Conservation (phyloP, 2,113 vertebrate species). For the Caretta caretta region DNA sequence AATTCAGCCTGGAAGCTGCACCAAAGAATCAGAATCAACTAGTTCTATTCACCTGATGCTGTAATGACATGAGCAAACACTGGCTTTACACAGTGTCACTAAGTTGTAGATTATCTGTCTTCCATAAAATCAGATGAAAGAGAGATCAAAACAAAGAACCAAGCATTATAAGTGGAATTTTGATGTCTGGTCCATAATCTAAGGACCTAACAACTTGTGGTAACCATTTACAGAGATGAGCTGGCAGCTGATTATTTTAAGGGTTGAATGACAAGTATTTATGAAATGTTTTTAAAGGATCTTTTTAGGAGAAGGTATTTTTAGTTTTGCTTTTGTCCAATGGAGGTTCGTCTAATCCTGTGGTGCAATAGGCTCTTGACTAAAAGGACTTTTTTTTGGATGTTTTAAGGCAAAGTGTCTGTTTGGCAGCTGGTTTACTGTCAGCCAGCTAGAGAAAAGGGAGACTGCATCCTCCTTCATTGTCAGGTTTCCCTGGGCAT, state of each 20-base stretch:
- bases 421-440: conserved; percentile 71
- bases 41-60: conserved; percentile 93
- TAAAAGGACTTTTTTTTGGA: conserved; percentile 59
- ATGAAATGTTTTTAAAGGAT: conserved; percentile 69
- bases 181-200: conserved; percentile 38
- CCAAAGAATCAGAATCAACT: conserved; percentile 88
- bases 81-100: conserved; percentile 60
- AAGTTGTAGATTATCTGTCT: conserved; percentile 55
- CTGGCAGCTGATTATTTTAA: conserved; percentile 41
- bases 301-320: conserved; percentile 70
- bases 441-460: conserved; percentile 33
- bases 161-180: conserved; percentile 44
- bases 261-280: conserved; percentile 72
- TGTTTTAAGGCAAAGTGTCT: conserved; percentile 61
- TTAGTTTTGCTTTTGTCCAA: conserved; percentile 68
- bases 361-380: conserved; percentile 77
- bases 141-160: conserved; percentile 34
- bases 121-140: conserved; percentile 22
- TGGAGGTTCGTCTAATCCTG: conserved; percentile 35
- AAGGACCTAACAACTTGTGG: conserved; percentile 24
- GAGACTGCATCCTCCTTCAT: conserved; percentile 63
- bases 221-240: conserved; percentile 33
- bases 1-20: conserved; percentile 83
- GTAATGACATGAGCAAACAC: conserved; percentile 70
- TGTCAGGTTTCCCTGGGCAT: conserved; percentile 22